Percentiles rank a stretch among this genome's conserved stretches.
phyloP scores from a whole-genome alignment of 2,888 invertebrate species.

The Eupithecia dodoneata region DNA sequence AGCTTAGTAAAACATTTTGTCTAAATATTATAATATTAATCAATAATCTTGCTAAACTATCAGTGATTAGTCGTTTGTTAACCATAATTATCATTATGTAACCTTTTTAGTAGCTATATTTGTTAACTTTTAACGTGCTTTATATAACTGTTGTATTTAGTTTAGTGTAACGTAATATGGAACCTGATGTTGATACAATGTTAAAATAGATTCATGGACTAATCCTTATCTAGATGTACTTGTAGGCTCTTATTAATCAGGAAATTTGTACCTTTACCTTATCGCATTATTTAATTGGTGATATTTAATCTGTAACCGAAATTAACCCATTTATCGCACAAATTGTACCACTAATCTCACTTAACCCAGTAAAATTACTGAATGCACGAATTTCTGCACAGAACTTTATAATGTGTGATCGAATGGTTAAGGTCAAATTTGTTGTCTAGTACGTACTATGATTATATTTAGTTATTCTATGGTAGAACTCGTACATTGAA shows the following conservation, averaged over 20 bases:
- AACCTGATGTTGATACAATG: slow-evolving; percentile 8
- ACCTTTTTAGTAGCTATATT: not conserved
- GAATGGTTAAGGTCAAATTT: not conserved
- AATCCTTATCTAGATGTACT: not conserved
- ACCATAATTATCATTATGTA: not conserved
- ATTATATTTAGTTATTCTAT: not conserved
- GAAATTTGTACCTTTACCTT: not conserved
- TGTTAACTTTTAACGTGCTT: not conserved
- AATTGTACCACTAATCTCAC: not conserved
- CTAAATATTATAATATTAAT: not conserved
- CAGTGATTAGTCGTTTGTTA: not conserved
- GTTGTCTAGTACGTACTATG: not conserved
- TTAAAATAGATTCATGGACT: not conserved
- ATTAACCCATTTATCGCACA: not conserved
- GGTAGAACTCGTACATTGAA: not conserved
- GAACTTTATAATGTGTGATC: not conserved
- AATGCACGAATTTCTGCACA: not conserved
- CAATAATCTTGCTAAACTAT: not conserved
- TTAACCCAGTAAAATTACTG: not conserved
- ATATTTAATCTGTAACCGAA: not conserved
- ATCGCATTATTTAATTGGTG: not conserved
- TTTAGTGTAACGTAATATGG: not conserved
- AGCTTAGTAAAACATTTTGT: not conserved
- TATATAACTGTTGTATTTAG: not conserved
- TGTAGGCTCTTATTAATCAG: not conserved